phyloP scores from a whole-genome alignment of 2,888 invertebrate genomes.

The Agrochola macilenta region DNA sequence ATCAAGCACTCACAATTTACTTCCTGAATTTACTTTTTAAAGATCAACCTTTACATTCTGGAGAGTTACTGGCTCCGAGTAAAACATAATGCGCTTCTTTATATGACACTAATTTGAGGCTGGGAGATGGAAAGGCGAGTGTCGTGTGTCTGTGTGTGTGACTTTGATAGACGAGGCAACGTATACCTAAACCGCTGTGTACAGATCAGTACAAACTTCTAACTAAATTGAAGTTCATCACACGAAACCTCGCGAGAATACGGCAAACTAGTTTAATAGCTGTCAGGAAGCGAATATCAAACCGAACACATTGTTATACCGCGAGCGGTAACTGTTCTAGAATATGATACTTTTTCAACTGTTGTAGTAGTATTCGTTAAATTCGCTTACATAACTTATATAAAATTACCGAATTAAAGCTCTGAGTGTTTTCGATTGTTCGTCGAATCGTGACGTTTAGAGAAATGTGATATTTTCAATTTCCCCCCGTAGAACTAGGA shows the following conservation, averaged over 20 bases:
- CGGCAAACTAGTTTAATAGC: constrained; percentile 15
- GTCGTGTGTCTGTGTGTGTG: background rate
- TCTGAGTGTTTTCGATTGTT: background rate
- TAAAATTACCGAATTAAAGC: background rate
- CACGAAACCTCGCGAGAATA: constrained; percentile 18
- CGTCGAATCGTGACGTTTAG: background rate
- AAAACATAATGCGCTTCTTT: background rate
- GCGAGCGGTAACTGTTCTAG: background rate
- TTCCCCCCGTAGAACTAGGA: background rate
- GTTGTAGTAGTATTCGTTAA: background rate
- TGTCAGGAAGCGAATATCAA: constrained; percentile 25
- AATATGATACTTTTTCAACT: constrained; percentile 1
- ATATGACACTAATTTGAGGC: background rate
- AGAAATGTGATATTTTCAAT: background rate
- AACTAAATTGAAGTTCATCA: constrained; percentile 23
- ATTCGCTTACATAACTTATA: background rate
- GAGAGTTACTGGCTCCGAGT: background rate
- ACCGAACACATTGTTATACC: constrained; percentile 1
- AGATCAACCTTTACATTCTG: no score
- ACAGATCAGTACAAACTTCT: constrained; percentile 5
- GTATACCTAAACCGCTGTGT: background rate
- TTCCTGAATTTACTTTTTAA: no score
- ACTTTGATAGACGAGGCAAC: background rate
- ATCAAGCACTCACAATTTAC: no score
- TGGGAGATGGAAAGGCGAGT: background rate